Evolutionary conservation across 2,888 invertebrate genomes (phyloP).

Genomic region (Cephus runcator): DNA sequence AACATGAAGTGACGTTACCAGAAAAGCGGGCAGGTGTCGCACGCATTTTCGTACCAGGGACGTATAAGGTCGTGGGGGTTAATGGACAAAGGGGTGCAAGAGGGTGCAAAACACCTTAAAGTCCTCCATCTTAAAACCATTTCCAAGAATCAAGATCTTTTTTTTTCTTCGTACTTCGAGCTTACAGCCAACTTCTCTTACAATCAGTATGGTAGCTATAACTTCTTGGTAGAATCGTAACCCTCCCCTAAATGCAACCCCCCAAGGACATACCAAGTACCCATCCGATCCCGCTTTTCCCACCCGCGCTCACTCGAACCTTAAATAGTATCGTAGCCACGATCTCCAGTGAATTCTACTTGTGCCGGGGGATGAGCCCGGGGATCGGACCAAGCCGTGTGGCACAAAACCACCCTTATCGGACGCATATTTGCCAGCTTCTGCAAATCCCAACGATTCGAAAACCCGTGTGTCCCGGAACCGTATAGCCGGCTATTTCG

Average conservation of each 20-base stretch:
- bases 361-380: neutral
- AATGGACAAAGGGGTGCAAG: neutral
- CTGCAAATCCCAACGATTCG: conserved; percentile 39
- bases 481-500: neutral
- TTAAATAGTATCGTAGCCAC: conserved; percentile 28
- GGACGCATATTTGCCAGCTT: conserved; percentile 43
- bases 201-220: neutral
- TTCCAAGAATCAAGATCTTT: neutral
- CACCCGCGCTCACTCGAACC: neutral
- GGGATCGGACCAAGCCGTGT: conserved; percentile 30
- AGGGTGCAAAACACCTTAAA: neutral
- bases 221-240: neutral
- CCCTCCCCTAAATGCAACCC: neutral
- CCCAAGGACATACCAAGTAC: neutral
- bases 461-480: neutral
- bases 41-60: neutral
- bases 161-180: neutral
- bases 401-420: conserved; percentile 33
- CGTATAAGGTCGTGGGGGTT: neutral
- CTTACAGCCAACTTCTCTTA: neutral
- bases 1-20: neutral
- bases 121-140: neutral
- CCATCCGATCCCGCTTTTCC: neutral
- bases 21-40: conserved; percentile 4
- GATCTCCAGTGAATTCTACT: conserved; percentile 25